These are phyloP conservation scores for Orius laevigatus DNA, from an alignment of 1,140 invertebrate species.

Conservation along the genomic window DNA sequence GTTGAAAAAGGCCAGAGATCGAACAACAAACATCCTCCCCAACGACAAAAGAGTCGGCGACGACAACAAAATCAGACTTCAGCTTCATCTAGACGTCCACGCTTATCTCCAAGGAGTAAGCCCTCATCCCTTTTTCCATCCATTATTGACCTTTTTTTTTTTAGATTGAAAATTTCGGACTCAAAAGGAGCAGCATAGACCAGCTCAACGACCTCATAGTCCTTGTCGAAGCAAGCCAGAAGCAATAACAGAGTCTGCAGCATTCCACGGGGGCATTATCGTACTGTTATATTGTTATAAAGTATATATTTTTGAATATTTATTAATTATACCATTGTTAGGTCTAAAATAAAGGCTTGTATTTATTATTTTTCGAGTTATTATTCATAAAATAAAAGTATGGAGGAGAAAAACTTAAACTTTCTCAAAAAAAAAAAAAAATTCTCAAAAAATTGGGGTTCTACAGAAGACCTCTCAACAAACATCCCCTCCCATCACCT, in stretches of 20 bases:
- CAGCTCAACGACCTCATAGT: slow-evolving; percentile 17
- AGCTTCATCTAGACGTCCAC: slow-evolving; percentile 72
- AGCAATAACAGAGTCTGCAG: slow-evolving; percentile 7
- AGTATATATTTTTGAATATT: too few species aligned
- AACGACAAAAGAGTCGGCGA: slow-evolving; percentile 43
- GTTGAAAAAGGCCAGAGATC: slow-evolving; percentile 69
- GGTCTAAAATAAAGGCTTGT: too few species aligned
- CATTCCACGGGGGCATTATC: too few species aligned
- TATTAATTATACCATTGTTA: too few species aligned
- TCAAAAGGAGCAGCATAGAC: slow-evolving; percentile 16
- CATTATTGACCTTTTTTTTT: slow-evolving; percentile 14
- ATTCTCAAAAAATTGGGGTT: too few species aligned
- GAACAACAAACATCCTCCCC: slow-evolving; percentile 30
- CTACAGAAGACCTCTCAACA: too few species aligned
- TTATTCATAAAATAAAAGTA: too few species aligned
- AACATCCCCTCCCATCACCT: too few species aligned
- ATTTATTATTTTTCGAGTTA: too few species aligned
- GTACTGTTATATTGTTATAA: too few species aligned
- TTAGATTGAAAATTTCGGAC: slow-evolving; percentile 18
- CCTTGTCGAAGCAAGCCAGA: slow-evolving; percentile 18
- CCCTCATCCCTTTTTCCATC: not conserved
- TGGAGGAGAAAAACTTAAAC: too few species aligned
- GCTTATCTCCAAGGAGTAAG: slow-evolving; percentile 30
- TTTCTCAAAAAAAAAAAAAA: too few species aligned
- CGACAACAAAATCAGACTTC: slow-evolving; percentile 85